Percentiles rank a stretch among this genome's conserved stretches.
These are phyloP conservation scores for Cremastinae sp. DNA, from an alignment of 2,888 invertebrate genomes.

Conservation along the genomic window DNA sequence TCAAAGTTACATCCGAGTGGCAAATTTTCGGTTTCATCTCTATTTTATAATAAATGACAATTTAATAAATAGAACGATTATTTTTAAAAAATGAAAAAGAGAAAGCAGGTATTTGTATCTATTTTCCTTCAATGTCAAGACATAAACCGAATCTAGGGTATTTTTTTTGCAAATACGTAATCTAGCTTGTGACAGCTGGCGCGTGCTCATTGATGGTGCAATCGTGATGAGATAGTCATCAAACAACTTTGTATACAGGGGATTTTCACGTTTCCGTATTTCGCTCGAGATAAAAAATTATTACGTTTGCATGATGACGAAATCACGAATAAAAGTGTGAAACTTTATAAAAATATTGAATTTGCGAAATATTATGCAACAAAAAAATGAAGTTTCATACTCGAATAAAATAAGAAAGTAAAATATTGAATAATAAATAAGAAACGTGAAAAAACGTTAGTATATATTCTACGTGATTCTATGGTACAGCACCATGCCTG, in stretches of 20 bases:
- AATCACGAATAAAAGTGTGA: not conserved
- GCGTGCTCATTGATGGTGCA: constrained; percentile 2
- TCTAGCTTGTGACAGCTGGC: constrained; percentile 40
- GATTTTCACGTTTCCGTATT: not conserved
- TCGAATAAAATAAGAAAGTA: too few species aligned
- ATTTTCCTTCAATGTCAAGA: not conserved
- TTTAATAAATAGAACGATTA: not conserved
- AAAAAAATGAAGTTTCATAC: not conserved
- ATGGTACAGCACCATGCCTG: not conserved
- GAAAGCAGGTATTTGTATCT: not conserved
- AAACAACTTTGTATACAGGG: not conserved
- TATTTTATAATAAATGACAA: not conserved
- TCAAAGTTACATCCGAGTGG: constrained; percentile 18
- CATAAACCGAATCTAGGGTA: not conserved
- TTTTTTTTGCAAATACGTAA: constrained; percentile 28
- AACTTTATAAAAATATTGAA: not conserved
- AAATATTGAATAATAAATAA: too few species aligned
- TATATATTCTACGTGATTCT: not conserved
- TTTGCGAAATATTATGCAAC: not conserved
- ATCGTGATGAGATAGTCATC: not conserved
- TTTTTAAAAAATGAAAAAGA: not conserved
- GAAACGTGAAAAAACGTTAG: too few species aligned
- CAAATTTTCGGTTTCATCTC: not conserved
- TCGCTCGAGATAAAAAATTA: not conserved
- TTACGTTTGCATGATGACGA: constrained; percentile 26